phyloP scores from a whole-genome alignment of 2,888 invertebrate genomes.

The Volucella inanis region DNA sequence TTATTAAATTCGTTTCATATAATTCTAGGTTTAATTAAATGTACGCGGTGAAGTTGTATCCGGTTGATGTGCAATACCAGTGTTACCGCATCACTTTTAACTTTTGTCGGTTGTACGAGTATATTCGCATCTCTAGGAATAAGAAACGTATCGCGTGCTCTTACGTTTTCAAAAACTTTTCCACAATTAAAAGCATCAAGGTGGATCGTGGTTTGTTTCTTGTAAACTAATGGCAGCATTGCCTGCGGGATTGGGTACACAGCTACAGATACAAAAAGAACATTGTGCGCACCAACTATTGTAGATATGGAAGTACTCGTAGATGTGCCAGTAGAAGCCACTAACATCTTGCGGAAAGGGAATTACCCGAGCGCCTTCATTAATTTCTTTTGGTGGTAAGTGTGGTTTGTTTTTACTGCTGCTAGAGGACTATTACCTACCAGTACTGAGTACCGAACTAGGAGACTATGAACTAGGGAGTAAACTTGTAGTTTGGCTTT shows the following conservation, averaged over 20 bases:
- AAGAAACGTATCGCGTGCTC: neutral
- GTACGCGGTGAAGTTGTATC: slow-evolving; percentile 43
- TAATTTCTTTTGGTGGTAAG: slow-evolving; percentile 57
- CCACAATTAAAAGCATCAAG: slow-evolving; percentile 61
- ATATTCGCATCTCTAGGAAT: neutral
- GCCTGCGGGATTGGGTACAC: slow-evolving; percentile 8
- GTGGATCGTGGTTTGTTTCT: slow-evolving; percentile 57
- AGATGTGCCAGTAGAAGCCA: slow-evolving; percentile 34
- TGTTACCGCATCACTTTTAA: neutral
- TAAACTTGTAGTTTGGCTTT: slow-evolving; percentile 30
- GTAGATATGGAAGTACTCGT: neutral
- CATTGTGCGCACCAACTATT: slow-evolving; percentile 16
- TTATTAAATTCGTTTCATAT: slow-evolving; percentile 73
- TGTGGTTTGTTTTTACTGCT: slow-evolving; percentile 31
- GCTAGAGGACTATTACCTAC: neutral
- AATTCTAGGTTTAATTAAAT: slow-evolving; percentile 75
- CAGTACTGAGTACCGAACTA: no score
- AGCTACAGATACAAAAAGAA: neutral
- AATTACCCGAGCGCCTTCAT: slow-evolving; percentile 57
- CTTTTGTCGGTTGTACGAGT: slow-evolving; percentile 3
- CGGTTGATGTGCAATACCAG: slow-evolving; percentile 23
- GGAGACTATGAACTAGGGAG: no score
- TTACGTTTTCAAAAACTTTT: slow-evolving; percentile 46
- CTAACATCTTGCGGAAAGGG: slow-evolving; percentile 51
- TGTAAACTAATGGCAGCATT: slow-evolving; percentile 35